Percentiles rank a stretch among this genome's conserved stretches.
phyloP scores from a whole-genome alignment of 1,140 invertebrate genomes.

The Rhyzopertha dominica region DNA sequence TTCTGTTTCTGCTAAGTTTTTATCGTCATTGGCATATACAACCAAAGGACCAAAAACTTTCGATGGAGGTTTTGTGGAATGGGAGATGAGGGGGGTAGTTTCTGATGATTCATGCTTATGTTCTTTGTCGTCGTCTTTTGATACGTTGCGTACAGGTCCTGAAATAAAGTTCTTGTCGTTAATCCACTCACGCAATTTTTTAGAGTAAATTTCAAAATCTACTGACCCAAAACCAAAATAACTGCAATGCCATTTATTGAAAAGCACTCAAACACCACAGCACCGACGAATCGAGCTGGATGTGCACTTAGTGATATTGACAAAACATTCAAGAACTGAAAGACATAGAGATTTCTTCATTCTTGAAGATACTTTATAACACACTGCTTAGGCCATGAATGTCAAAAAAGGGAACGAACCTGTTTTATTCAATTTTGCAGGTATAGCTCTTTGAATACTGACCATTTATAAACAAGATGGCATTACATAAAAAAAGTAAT shows the following conservation, averaged over 20 bases:
- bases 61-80: conserved; percentile 31
- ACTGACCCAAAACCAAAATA: neutral
- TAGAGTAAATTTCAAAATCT: conserved; percentile 2
- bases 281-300: no score
- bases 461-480: no score
- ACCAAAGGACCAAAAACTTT: conserved; percentile 38
- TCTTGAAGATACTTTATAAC: no score
- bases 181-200: conserved; percentile 20
- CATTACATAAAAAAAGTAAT: no score
- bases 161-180: conserved; percentile 24
- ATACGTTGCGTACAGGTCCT: conserved; percentile 19
- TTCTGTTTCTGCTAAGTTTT: conserved; percentile 7
- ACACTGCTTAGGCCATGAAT: no score
- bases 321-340: no score
- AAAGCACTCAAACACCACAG: conserved; percentile 9
- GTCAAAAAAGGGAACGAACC: no score
- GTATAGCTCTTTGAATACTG: no score
- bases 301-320: no score
- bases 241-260: conserved; percentile 16
- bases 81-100: no score
- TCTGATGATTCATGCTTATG: conserved; percentile 13
- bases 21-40: conserved; percentile 33
- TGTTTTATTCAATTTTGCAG: no score
- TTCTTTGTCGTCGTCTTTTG: conserved; percentile 10
- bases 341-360: no score